Base-by-base conservation (phyloP, 2,888 invertebrate genomes). In the Baronia brevicornis region DNA sequence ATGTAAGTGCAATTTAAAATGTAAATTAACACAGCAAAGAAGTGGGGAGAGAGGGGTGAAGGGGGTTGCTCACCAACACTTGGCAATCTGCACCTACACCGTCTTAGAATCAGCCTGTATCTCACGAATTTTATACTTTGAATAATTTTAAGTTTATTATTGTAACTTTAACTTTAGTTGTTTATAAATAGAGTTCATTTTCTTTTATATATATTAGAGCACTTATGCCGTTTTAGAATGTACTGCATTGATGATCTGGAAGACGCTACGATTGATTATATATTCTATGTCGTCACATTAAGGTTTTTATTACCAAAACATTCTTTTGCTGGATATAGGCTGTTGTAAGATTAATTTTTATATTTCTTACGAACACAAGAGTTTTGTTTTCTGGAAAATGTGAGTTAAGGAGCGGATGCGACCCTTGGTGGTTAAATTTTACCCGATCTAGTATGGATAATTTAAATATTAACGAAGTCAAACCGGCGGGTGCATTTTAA, bases 1-100 rank as follows among this genome's bases (percentile, higher is more conserved):
- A 82, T 82, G 77, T 79, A 80, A 85, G 82, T 82, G 84, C 84
- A 84, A 84, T 85, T 85, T 84, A 85, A 85, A 85, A 85, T 85
- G 84, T 84, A 85, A 85, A 85, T 85, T 84, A 84, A 84, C 84
- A 73, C 66, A 61, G 75, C 75, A 84, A 84, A 85, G 85, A 85
- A 85, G 70, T 68, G 54, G 35, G 35, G 34, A 7, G 33, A 12
- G 33, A 15, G n/a, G n/a, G n/a, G n/a, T n/a, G n/a, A n/a, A n/a
- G n/a, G 67, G 70, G 68, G 61, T 55, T 48, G 55, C 54, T 44
- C 58, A 56, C 64, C 51, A 54, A 64, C 73, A 63, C 67, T 64
- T 52, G 60, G 50, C 57, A 53, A 62, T 63, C 61, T 64, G 25
- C 67, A 60, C 74, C 66, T 57, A 64, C 75, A 65, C 72, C 70